phyloP scores from a whole-genome alignment of 2,888 invertebrate species.

The Nebria salina region DNA sequence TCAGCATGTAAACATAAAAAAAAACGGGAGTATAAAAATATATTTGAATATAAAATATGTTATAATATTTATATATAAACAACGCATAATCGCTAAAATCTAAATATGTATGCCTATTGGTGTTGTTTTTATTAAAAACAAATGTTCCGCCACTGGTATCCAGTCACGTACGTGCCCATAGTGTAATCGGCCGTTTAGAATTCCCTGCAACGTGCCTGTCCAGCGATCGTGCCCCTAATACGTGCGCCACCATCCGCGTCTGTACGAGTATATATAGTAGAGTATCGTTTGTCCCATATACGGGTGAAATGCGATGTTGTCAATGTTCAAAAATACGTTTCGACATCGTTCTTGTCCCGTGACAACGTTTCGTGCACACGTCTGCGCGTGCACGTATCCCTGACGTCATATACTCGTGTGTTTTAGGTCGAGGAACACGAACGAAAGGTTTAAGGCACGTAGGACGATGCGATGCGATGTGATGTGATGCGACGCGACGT shows the following conservation, averaged over 20 bases:
- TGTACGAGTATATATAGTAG: too few relatives aligned
- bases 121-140: too few relatives aligned
- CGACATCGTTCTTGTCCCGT: neutral
- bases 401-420: neutral
- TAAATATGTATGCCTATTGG: too few relatives aligned
- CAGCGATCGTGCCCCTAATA: neutral
- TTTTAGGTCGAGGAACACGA: neutral
- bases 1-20: conserved; percentile 7
- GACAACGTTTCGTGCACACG: neutral
- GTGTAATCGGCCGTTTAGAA: neutral
- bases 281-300: neutral
- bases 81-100: too few relatives aligned
- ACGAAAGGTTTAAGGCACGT: conserved; percentile 1
- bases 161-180: neutral
- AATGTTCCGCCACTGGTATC: neutral
- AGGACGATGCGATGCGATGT: neutral
- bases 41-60: too few relatives aligned
- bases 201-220: neutral
- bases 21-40: neutral
- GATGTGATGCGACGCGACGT: neutral
- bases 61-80: too few relatives aligned
- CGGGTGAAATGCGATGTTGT: neutral
- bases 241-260: neutral
- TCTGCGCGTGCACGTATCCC: neutral
- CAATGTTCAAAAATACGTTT: neutral